Conservation (phyloP, 2,113 vertebrate genomes). For the Microtus oregoni region DNA sequence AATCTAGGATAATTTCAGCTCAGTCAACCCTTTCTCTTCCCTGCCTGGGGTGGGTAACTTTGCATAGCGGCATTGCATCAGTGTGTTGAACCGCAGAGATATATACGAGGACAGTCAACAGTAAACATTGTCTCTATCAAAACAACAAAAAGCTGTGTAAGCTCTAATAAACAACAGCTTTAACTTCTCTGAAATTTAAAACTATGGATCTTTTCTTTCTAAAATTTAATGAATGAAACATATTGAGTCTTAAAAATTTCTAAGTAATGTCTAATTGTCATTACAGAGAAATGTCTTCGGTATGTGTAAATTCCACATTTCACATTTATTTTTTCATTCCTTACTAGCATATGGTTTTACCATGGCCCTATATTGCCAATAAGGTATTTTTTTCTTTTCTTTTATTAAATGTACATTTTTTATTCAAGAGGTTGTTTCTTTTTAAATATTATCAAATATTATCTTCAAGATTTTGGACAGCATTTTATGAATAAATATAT, state of each 20-base stretch:
- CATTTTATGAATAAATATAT: background rate
- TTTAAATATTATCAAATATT: background rate
- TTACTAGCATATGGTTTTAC: background rate
- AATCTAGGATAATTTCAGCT: background rate
- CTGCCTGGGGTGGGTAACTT: background rate
- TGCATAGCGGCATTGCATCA: background rate
- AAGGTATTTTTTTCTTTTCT: background rate
- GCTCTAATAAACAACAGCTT: background rate
- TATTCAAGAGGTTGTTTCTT: background rate
- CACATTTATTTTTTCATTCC: background rate
- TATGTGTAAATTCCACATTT: background rate
- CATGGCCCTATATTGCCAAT: background rate
- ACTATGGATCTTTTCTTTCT: background rate
- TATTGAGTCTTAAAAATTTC: background rate
- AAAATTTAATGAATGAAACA: background rate
- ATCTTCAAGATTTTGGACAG: background rate
- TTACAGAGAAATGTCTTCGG: background rate
- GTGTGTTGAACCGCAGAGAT: background rate
- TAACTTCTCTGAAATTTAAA: background rate
- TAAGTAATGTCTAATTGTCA: background rate
- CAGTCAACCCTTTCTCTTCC: background rate
- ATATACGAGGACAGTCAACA: background rate
- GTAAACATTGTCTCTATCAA: background rate
- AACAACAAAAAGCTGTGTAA: background rate
- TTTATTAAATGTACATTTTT: background rate